Evolutionary conservation across 1,140 invertebrate species (phyloP), one percentile per base, ranked within the genome.

Genomic region (Globodera ellingtonae): DNA sequence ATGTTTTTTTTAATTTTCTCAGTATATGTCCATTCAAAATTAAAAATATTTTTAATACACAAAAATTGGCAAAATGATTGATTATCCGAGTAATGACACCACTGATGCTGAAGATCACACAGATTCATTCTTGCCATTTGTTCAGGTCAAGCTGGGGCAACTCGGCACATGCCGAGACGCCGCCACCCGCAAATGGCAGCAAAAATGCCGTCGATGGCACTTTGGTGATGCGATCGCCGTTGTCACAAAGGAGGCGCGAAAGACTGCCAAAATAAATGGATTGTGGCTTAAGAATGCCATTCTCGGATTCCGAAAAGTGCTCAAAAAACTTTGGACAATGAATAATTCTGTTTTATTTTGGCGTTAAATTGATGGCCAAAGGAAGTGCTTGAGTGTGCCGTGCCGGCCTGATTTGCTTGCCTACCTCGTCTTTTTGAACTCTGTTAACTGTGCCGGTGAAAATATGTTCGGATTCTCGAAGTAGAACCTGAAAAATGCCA

Each of bases 391-490:
- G 50, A 67, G 65, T 8, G 15, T 6, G 65, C 35, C 15, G n/a
- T 6, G 65, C 65, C 7, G 35, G 7, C 15, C 2, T 35, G n/a
- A 35, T 67, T 35, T 24, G 0, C 24, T 24, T 44, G 24, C 46
- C 21, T 21, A 35, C 48, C 0, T 85, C 8, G 77, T 46, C 52
- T 83, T 79, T 67, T 79, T 92, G 50, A 95, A 92, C 89, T 94
- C 92, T 62, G 90, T 85, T 66, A 95, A 85, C 90, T 95, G 94
- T 18, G 80, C 79, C n/a, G 93, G 92, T 79, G 92, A 93, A 87
- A 98, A 98, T 0, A 93, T 91, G 0, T 93, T 92, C 3, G 94
- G 93, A 90, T 94, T 96, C 91, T 98, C 95, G 89, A 97, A 97
- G 93, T 94, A 99, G 89, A 98, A 96, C 84, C 87, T 89, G 21